Base-by-base conservation (phyloP, 2,888 invertebrate species). In the Alviniconcha strummeri region DNA sequence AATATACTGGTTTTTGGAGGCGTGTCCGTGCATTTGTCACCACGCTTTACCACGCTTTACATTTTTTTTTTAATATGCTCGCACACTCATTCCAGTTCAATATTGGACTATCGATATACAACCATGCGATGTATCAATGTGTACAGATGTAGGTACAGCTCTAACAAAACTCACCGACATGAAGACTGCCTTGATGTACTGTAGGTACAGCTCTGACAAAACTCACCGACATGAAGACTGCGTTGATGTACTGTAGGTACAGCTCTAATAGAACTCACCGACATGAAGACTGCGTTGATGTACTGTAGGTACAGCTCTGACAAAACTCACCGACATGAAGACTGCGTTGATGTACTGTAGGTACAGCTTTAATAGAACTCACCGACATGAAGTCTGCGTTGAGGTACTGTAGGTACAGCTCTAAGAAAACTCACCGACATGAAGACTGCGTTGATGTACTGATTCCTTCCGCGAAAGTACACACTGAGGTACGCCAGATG, bases 141-240 rank as follows among this genome's bases (percentile, higher is more conserved):
- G n/a, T n/a, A n/a, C n/a, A n/a, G n/a, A n/a, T n/a, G n/a, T n/a
- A n/a, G n/a, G n/a, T n/a, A n/a, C n/a, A n/a, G n/a, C n/a, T n/a
- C n/a, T n/a, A 15, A 72, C 11, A 15, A 6, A 8, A 80, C 69
- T 54, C 15, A 80, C 69, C 15, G 80, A 67, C 69, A 80, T 15
- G 60, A n/a, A 15, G 13, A 80, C 69, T 5, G 69, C 80, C 13
- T 54, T 80, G 69, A 80, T 80, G 80, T 80, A 80, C 55, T 80
- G 80, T 36, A 36, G 36, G 36, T 36, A 36, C 9, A 64, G 64
- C 64, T 13, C 11, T 64, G n/a, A 19, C 9, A 15, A 72, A 13
- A 56, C 76, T 55, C 55, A 76, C 76, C 11, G 76, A 76, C 15
- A 36, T 56, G 76, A n/a, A 54, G 56, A 57, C 57, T 7, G 76